A percentile compares a stretch with the other conserved stretches of the same genome.
These are phyloP conservation scores for Drosophila littoralis DNA, from an alignment of 1,140 invertebrate species.

Conservation along the genomic window DNA sequence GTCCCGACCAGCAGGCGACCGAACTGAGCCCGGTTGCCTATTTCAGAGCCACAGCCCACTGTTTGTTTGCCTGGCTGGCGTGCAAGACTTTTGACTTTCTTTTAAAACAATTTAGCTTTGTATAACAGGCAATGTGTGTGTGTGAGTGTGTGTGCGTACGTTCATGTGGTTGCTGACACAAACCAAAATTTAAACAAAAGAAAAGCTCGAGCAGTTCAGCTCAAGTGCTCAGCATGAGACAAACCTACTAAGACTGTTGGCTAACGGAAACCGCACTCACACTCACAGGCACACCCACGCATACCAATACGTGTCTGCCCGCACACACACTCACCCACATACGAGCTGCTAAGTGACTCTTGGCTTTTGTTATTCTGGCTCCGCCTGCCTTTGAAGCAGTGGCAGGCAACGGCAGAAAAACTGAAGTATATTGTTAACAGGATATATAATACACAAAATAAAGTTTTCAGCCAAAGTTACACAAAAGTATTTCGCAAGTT, in stretches of 20 bases:
- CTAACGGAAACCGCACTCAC: conserved; percentile 80
- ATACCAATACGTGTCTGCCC: conserved; percentile 40
- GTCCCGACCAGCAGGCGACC: conserved; percentile 39
- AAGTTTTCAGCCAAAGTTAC: conserved; percentile 83
- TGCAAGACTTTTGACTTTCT: conserved; percentile 79
- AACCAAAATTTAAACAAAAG: conserved; percentile 83
- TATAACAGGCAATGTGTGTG: conserved; percentile 38
- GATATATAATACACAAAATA: conserved; percentile 83
- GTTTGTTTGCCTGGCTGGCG: conserved; percentile 46
- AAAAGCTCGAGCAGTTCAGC: conserved; percentile 58
- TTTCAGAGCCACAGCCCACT: conserved; percentile 30
- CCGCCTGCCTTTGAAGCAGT: conserved; percentile 66
- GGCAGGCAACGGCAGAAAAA: conserved; percentile 59
- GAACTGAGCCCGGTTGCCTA: conserved; percentile 47
- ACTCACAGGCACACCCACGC: conserved; percentile 52
- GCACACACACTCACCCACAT: conserved; percentile 8
- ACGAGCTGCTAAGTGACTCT: conserved; percentile 76
- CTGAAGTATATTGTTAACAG: conserved; percentile 83
- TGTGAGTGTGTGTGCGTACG: conserved; percentile 50
- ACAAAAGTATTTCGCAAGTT: conserved; percentile 83
- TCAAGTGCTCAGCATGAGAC: conserved; percentile 71
- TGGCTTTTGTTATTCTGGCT: conserved; percentile 69
- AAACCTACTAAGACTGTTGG: conserved; percentile 76
- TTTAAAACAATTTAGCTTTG: conserved; percentile 81
- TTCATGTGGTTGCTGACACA: conserved; percentile 80